Base-by-base conservation (phyloP, 2,113 vertebrate genomes). In the Leptobrachium leishanense region DNA sequence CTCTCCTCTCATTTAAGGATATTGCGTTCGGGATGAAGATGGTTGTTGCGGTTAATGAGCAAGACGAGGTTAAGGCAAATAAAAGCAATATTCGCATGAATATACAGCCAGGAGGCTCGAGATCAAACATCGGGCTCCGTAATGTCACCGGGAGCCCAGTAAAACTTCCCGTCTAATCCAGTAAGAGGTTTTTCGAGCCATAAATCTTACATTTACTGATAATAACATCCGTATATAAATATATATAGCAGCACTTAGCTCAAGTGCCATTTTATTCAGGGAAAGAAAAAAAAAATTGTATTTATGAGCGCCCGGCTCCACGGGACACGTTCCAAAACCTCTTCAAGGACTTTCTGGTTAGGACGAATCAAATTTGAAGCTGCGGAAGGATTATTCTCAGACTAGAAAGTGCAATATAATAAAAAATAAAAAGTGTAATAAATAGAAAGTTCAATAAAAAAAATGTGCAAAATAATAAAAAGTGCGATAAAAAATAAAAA, bases 211-310 rank as follows among this genome's bases (percentile, higher is more conserved):
- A 80, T 80, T 74, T 74, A 67, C 77, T 44, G 77, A 80, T 79
- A 79, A 80, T 74, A 70, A 80, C 63, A 79, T 50, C 4, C 8
- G 46, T 8, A 50, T 50, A 50, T 50, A 50, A 31, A 31, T 43
- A 79, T 79, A 66, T 79, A 80, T 80, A 73, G 66, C 77, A 80
- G 70, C 71, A 80, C 77, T 80, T 80, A 68, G 63, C 59, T 80
- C 62, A 74, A 73, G 70, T 79, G 77, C 69, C 77, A 73, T 73
- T 73, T 79, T 79, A 73, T 66, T 79, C 77, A 43, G 77, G 42
- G 20, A 31, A 31, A 31, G n/a, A 31, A 31, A 31, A 31, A 31
- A 39, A 40, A 73, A 73, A 73, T 66, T 73, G 71, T 80, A 73
- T 80, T 80, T 74, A 80, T 80, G 71, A 80, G 77, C 12, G 57